These are phyloP conservation scores for Borostomias antarcticus DNA, from an alignment of 2,797 vertebrate species.

Conservation along the genomic window DNA sequence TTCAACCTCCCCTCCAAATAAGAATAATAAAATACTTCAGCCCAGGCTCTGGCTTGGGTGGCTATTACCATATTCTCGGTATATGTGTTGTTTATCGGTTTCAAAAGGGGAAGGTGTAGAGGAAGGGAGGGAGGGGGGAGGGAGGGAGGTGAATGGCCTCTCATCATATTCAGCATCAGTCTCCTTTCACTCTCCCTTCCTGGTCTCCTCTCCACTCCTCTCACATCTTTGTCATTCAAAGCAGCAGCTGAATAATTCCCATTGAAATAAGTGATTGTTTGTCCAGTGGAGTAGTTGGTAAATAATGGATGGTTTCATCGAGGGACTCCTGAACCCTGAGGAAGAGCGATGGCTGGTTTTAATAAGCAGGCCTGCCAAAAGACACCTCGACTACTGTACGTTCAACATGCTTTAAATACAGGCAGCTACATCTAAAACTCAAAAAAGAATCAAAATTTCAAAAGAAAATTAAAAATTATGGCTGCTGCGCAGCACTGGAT, in stretches of 20 bases:
- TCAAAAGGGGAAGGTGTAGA: constrained; percentile 20
- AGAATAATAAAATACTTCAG: constrained; percentile 75
- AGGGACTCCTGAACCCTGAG: constrained; percentile 50
- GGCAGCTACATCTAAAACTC: no score
- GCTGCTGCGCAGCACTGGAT: no score
- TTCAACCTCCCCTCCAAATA: constrained; percentile 66
- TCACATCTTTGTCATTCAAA: constrained; percentile 58
- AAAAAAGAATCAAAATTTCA: no score
- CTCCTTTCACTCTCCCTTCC: neutral
- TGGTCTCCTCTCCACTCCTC: neutral
- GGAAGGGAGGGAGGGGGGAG: neutral
- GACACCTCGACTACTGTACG: no score
- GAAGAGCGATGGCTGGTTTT: constrained; percentile 55
- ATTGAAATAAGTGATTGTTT: constrained; percentile 75
- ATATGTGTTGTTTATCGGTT: constrained; percentile 15
- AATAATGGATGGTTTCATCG: constrained; percentile 77
- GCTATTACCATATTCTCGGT: constrained; percentile 59
- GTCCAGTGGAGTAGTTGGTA: constrained; percentile 56
- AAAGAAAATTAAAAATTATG: no score
- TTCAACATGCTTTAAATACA: no score
- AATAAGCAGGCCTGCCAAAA: constrained; percentile 39
- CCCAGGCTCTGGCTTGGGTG: constrained; percentile 17
- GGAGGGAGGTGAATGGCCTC: constrained; percentile 26
- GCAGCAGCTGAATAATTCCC: constrained; percentile 61
- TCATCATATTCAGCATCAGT: constrained; percentile 14